Evolutionary conservation across 2,113 vertebrate species (phyloP).

Genomic region (Acanthisitta chloris): DNA sequence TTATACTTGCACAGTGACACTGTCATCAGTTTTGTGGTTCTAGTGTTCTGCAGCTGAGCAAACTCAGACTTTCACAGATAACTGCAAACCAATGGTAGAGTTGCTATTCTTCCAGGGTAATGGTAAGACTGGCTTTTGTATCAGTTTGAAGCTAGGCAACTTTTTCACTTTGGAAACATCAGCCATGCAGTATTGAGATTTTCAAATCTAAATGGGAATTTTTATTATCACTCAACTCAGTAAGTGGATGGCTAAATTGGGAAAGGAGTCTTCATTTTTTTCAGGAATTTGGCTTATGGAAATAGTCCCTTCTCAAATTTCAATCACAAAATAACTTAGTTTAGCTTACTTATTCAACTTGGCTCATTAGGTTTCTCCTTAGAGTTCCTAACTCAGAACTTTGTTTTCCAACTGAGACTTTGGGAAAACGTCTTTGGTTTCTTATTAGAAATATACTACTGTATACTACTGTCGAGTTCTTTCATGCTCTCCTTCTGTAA

Average conservation of each 20-base stretch:
- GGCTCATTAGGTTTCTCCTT: neutral
- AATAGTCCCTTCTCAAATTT: neutral
- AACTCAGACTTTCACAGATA: neutral
- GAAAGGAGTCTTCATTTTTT: neutral
- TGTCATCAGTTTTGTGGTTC: neutral
- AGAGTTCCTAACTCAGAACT: neutral
- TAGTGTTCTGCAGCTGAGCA: neutral
- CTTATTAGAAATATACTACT: neutral
- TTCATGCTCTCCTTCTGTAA: neutral
- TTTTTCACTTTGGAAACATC: neutral
- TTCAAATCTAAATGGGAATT: neutral
- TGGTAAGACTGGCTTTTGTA: neutral
- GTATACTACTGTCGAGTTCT: neutral
- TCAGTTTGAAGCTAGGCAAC: neutral
- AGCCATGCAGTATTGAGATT: neutral
- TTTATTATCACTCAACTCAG: neutral
- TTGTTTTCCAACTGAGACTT: neutral
- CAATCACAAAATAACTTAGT: neutral
- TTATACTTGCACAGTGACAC: neutral
- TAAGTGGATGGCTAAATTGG: neutral
- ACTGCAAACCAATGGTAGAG: neutral
- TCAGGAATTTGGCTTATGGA: neutral
- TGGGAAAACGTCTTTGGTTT: neutral
- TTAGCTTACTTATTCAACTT: neutral
- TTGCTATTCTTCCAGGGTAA: rapidly evolving